Evolutionary conservation across 2,113 vertebrate genomes (phyloP).

Genomic region (Peromyscus polionotus): DNA sequence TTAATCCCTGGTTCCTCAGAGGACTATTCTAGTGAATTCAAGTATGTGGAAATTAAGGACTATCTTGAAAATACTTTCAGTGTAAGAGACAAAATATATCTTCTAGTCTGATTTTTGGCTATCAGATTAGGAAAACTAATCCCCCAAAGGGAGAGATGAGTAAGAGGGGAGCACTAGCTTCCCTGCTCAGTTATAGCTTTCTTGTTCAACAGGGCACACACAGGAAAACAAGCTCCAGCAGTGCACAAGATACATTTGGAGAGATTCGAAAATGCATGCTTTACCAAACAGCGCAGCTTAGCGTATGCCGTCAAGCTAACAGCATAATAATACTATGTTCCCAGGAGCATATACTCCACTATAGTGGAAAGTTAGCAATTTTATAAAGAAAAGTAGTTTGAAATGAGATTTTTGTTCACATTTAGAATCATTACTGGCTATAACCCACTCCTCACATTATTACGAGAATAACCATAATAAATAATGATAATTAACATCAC

Average conservation of each 20-base stretch:
- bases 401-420: constrained; percentile 83
- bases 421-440: constrained; percentile 85
- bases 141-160: neutral
- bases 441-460: constrained; percentile 85
- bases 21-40: neutral
- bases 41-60: neutral
- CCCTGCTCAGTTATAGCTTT: neutral
- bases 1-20: neutral
- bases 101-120: constrained; percentile 29
- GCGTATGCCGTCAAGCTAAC: constrained; percentile 87
- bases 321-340: constrained; percentile 87
- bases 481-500: constrained; percentile 89
- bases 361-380: constrained; percentile 83
- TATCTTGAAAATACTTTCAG: neutral
- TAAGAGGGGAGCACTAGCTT: neutral
- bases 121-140: neutral
- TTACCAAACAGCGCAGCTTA: constrained; percentile 88
- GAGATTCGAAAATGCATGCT: constrained; percentile 84
- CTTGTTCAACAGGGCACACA: constrained; percentile 30
- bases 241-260: constrained; percentile 86
- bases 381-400: constrained; percentile 83
- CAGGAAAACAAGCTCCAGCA: constrained; percentile 48
- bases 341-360: constrained; percentile 81
- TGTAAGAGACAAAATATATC: neutral
- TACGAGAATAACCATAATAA: constrained; percentile 85